Evolutionary conservation across 2,113 vertebrate species (phyloP).

Genomic region (Sus scrofa): DNA sequence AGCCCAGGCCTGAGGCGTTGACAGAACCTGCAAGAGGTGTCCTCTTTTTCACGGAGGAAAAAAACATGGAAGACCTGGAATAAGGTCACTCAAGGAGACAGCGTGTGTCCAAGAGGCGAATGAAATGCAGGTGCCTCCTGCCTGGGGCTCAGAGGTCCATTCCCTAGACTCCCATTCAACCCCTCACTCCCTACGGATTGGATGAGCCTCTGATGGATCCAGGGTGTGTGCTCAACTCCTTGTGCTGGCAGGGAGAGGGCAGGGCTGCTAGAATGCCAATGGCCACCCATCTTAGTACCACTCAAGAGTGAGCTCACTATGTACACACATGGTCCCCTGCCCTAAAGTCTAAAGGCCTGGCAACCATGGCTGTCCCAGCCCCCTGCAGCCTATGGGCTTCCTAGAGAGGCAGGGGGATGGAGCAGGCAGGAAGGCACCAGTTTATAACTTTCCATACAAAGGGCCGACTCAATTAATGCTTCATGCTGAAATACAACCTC

Average conservation of each 20-base stretch:
- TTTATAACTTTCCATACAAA: neutral
- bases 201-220: neutral
- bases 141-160: neutral
- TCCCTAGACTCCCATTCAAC: neutral
- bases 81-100: neutral
- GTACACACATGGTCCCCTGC: neutral
- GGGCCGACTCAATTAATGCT: neutral
- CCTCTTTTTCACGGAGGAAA: conserved; percentile 14
- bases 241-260: neutral
- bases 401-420: neutral
- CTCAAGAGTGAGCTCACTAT: neutral
- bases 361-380: neutral
- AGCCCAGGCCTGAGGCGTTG: neutral
- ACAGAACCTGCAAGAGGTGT: neutral
- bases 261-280: neutral
- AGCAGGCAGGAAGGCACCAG: neutral
- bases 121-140: neutral
- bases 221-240: neutral
- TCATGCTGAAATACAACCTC: neutral
- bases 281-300: neutral
- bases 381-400: neutral
- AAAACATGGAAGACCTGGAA: neutral
- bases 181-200: neutral
- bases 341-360: neutral
- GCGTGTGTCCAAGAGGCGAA: neutral